A percentile compares a stretch with the other conserved stretches of the same genome.
phyloP scores from a whole-genome alignment of 2,797 vertebrate species.

The Micropoecilia bifurca region DNA sequence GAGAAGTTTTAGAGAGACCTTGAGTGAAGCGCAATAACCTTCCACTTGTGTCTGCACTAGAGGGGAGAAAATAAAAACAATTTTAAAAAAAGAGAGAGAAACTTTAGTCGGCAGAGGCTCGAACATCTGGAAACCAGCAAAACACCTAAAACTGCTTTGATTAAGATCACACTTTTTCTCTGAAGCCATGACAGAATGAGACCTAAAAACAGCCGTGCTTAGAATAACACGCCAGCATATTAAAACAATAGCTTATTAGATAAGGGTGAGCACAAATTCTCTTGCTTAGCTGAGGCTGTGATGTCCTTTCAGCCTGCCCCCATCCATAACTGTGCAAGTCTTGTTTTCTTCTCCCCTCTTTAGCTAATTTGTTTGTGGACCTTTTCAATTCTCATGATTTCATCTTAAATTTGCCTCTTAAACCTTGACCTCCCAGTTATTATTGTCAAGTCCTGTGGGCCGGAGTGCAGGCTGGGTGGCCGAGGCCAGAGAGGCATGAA shows the following conservation, averaged over 20 bases:
- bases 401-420: slow-evolving; percentile 86
- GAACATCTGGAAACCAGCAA: slow-evolving; percentile 79
- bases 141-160: slow-evolving; percentile 74
- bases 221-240: slow-evolving; percentile 69
- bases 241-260: slow-evolving; percentile 78
- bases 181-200: slow-evolving; percentile 71
- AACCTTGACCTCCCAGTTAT: slow-evolving; percentile 88
- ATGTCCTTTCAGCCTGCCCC: slow-evolving; percentile 84
- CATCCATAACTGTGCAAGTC: slow-evolving; percentile 45
- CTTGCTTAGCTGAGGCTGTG: slow-evolving; percentile 64
- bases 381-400: slow-evolving; percentile 91
- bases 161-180: slow-evolving; percentile 78
- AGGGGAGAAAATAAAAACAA: slow-evolving; percentile 53
- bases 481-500: slow-evolving; percentile 54
- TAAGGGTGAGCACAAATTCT: slow-evolving; percentile 65
- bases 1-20: slow-evolving; percentile 78
- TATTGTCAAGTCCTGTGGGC: slow-evolving; percentile 82
- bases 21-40: slow-evolving; percentile 75
- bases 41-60: slow-evolving; percentile 71
- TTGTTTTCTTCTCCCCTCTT: slow-evolving; percentile 68
- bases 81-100: slow-evolving; percentile 26
- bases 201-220: slow-evolving; percentile 67
- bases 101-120: slow-evolving; percentile 35
- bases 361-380: slow-evolving; percentile 89
- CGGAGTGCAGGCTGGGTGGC: slow-evolving; percentile 76